phyloP scores from a whole-genome alignment of 2,113 vertebrate genomes.

The Ellobius talpinus region DNA sequence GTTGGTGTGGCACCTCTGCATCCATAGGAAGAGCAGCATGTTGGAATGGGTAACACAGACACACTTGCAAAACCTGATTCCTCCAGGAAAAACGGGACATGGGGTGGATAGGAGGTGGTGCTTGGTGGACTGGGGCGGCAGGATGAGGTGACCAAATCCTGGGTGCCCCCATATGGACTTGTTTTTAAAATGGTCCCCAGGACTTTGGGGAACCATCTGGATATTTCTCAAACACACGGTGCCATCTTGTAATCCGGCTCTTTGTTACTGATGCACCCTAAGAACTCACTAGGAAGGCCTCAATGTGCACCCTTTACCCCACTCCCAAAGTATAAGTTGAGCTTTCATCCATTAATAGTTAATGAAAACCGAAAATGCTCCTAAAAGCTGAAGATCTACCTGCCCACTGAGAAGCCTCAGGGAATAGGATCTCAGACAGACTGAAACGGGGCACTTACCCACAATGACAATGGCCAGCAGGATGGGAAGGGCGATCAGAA shows the following conservation, averaged over 20 bases:
- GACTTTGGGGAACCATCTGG: neutral
- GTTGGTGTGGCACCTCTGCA: accelerated
- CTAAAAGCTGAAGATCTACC: neutral
- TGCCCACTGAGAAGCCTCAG: neutral
- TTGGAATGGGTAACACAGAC: neutral
- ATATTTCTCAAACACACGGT: neutral
- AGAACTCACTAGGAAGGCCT: neutral
- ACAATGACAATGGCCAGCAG: constrained; percentile 88
- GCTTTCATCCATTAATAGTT: constrained; percentile 50
- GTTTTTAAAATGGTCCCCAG: neutral
- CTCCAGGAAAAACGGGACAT: neutral
- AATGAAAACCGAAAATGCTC: constrained; percentile 28
- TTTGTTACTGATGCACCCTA: neutral
- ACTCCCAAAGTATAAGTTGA: constrained; percentile 39
- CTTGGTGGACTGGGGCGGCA: neutral
- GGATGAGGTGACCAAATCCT: neutral
- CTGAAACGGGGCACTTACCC: constrained; percentile 86
- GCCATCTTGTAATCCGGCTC: neutral
- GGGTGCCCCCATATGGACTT: neutral
- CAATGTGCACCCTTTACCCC: neutral
- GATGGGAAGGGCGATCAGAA: constrained; percentile 86
- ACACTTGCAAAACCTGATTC: neutral
- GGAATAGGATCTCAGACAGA: constrained; percentile 42
- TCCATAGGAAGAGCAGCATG: neutral
- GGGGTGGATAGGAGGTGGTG: too few relatives aligned